These are phyloP conservation scores for Peromyscus nudipes DNA, from an alignment of 2,797 vertebrate genomes.

Conservation along the genomic window DNA sequence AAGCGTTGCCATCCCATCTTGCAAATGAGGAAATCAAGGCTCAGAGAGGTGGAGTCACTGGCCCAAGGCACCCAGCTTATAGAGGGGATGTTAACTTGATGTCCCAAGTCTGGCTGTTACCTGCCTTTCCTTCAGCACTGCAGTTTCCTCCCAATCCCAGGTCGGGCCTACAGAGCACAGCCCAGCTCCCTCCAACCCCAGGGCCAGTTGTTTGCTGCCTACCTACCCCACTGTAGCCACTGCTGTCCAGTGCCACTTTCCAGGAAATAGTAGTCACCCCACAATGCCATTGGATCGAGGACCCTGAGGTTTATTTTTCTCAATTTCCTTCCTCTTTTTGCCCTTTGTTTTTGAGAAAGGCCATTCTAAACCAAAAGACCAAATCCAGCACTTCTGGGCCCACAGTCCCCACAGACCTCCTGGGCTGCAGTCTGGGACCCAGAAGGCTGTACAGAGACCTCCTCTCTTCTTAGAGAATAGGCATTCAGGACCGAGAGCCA, in stretches of 20 bases:
- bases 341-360: not conserved
- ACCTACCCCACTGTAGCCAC: rapidly evolving
- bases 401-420: not conserved
- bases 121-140: rapidly evolving
- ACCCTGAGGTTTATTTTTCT: not conserved
- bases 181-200: not conserved
- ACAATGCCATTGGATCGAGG: not conserved
- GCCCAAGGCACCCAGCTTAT: not conserved
- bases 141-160: rapidly evolving
- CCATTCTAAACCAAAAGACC: not conserved
- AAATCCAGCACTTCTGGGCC: not conserved
- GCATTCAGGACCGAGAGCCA: not conserved
- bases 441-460: not conserved
- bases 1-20: not conserved
- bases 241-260: not conserved
- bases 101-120: not conserved
- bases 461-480: not conserved
- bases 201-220: not conserved
- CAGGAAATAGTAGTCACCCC: not conserved
- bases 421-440: not conserved
- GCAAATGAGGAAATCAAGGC: not conserved
- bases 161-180: not conserved
- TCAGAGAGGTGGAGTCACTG: not conserved
- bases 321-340: not conserved
- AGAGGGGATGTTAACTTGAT: not conserved